Conservation (phyloP, 2,888 invertebrate species). For the Sicus ferrugineus region DNA sequence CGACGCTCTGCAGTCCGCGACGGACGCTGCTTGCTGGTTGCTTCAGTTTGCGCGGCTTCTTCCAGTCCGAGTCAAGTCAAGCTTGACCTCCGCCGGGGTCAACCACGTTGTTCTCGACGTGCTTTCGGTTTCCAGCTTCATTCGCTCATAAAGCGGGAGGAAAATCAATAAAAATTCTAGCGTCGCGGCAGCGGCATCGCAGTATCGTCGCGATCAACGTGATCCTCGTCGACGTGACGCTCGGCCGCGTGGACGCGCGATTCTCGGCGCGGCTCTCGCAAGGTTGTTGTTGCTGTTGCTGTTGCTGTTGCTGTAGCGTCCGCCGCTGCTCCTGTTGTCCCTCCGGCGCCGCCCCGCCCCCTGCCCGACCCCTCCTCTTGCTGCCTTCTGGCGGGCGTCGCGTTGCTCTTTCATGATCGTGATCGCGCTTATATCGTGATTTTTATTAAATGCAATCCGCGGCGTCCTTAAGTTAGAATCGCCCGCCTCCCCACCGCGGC, state of each 20-base stretch:
- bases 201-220: background rate
- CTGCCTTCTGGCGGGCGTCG: background rate
- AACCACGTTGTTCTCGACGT: background rate
- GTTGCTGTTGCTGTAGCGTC: background rate
- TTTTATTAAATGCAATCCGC: conserved; percentile 44
- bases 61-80: background rate
- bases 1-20: background rate
- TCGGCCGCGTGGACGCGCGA: background rate
- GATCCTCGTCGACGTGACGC: background rate
- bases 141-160: conserved; percentile 30
- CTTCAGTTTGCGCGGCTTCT: background rate
- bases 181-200: conserved; percentile 6
- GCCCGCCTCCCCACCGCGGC: background rate
- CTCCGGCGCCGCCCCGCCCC: background rate
- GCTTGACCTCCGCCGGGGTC: conserved; percentile 45
- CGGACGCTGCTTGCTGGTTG: conserved; percentile 40
- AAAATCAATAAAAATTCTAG: conserved; percentile 47
- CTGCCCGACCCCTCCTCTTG: background rate
- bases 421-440: conserved; percentile 53
- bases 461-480: conserved; percentile 18
- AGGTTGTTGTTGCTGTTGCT: too few relatives aligned
- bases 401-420: conserved; percentile 46
- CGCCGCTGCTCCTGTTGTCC: background rate
- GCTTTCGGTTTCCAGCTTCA: conserved; percentile 22
- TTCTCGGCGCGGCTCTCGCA: background rate